Conservation (phyloP, 2,888 invertebrate genomes). For the Encarsia formosa region DNA sequence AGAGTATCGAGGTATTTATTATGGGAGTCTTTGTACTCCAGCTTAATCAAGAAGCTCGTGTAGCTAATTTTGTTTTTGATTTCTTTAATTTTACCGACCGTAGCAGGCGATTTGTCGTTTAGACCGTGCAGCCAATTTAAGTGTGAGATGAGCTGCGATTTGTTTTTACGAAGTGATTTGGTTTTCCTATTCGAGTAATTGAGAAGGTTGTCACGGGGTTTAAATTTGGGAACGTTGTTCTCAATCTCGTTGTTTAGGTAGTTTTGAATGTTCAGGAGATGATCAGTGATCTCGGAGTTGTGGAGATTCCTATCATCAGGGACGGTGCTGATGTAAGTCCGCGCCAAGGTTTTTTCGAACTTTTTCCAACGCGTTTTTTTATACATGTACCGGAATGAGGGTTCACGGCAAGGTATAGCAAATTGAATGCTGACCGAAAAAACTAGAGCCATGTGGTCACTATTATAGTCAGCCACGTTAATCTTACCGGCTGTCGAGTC, state of each 20-base stretch:
- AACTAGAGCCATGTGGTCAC: constrained; percentile 9
- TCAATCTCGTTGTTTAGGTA: not conserved
- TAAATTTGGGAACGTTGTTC: not conserved
- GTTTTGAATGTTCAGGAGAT: not conserved
- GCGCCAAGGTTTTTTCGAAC: constrained; percentile 1
- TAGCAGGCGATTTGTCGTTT: no score
- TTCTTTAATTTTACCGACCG: not conserved
- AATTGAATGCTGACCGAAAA: no score
- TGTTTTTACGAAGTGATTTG: not conserved
- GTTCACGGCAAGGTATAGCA: no score
- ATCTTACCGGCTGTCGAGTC: not conserved
- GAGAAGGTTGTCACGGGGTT: not conserved
- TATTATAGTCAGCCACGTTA: not conserved
- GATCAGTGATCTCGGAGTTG: not conserved
- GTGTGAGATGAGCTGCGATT: not conserved
- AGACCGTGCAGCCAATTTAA: no score
- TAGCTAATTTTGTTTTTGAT: not conserved
- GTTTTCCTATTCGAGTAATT: not conserved
- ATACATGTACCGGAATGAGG: not conserved
- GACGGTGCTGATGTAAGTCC: not conserved
- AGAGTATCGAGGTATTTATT: no score
- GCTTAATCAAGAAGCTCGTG: no score
- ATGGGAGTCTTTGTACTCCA: not conserved
- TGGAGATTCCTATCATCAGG: not conserved
- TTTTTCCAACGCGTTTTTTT: constrained; percentile 19